Base-by-base conservation (phyloP, 2,888 invertebrate genomes). In the Reticulitermes lucifugus region DNA sequence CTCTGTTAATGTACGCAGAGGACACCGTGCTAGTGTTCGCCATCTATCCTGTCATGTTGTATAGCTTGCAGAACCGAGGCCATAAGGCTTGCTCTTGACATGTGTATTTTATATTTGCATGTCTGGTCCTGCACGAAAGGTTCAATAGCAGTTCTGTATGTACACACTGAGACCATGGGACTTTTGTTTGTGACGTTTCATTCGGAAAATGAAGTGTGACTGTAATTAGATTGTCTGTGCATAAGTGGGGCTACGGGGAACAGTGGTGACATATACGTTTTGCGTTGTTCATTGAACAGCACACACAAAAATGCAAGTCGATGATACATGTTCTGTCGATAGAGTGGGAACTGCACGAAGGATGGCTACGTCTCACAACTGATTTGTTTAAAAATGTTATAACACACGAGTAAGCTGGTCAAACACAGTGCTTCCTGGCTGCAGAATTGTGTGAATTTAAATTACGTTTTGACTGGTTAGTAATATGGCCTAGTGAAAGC, bases 81-180 rank as follows among this genome's bases (percentile, higher is more conserved):
- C 55, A 81, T 81, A 81, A 81, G 81, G 81, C 43, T 65, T 81
- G 70, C 65, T 43, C 81, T 70, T 81, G 81, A 81, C 81, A 70
- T 70, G 81, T 70, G 81, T 81, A 81, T 81, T 81, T 81, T 81
- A 70, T 81, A 81, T 81, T 81, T 81, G 65, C 81, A 81, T 81
- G 65, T 60, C 60, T 41, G 6, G 41, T 41, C 41, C 35, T 73
- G n/a, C 46, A 77, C 65, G 65, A 14, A 73, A 43, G n/a, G 70
- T 43, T 70, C 81, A 70, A 70, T 43, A 70, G 70, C 18, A 12
- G 51, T 51, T 43, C 14, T 29, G n/a, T 46, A 22, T n/a, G 2
- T 46, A 77, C 22, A 46, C 22, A 46, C 6, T 46, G 46, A 60
- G n/a, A 70, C 81, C 46, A 25, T 10, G 22, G n/a, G 46, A 81